Percentiles rank a stretch among this genome's conserved stretches.
phyloP scores from a whole-genome alignment of 2,888 invertebrate genomes.

The Rhyacophila evoluta region DNA sequence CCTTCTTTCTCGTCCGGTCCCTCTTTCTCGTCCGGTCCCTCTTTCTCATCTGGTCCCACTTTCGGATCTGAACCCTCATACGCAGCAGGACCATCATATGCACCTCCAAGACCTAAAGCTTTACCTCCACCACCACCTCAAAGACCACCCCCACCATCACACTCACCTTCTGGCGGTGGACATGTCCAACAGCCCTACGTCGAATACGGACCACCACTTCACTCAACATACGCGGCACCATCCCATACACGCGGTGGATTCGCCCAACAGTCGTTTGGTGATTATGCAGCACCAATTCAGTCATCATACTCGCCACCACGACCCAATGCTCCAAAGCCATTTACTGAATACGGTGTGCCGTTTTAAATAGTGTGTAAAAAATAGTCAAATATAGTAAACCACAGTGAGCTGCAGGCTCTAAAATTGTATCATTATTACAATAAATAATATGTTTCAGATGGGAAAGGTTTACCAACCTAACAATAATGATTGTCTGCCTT shows the following conservation, averaged over 20 bases:
- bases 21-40: background rate
- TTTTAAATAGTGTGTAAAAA: background rate
- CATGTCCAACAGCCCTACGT: no score
- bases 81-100: no score
- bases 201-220: no score
- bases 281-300: conserved; percentile 31
- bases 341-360: conserved; percentile 29
- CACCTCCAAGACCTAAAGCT: no score
- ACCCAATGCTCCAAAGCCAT: conserved; percentile 5
- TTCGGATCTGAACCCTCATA: background rate
- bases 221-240: no score
- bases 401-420: no score
- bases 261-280: background rate
- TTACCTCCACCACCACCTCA: background rate
- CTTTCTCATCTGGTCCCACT: background rate
- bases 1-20: conserved; percentile 2
- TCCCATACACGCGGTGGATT: background rate
- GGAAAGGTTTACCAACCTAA: no score
- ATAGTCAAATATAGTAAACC: no score
- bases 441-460: no score
- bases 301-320: conserved; percentile 9
- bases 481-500: background rate
- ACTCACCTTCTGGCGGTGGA: no score
- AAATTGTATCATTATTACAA: no score
- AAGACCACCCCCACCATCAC: background rate